Percentiles rank a stretch among this genome's conserved stretches.
These are phyloP conservation scores for Synergus umbraculus DNA, from an alignment of 2,888 invertebrate genomes.

Conservation along the genomic window DNA sequence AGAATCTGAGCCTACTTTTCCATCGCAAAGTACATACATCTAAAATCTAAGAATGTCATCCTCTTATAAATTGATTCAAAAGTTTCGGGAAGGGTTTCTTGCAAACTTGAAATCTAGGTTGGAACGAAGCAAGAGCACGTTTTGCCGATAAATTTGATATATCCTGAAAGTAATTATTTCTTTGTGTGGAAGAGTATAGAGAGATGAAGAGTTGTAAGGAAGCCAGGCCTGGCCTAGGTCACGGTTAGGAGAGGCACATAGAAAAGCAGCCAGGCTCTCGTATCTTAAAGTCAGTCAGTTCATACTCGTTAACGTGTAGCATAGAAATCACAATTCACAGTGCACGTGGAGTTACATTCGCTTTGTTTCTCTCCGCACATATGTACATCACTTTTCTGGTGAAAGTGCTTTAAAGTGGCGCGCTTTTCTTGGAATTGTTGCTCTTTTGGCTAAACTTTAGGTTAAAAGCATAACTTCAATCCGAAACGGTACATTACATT, in stretches of 20 bases:
- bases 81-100: neutral
- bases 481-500: neutral
- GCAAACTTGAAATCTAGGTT: neutral
- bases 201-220: conserved; percentile 18
- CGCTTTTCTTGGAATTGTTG: neutral
- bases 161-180: conserved; percentile 33
- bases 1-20: neutral
- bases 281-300: conserved; percentile 20
- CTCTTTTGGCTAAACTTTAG: neutral
- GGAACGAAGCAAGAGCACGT: neutral
- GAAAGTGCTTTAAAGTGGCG: neutral
- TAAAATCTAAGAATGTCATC: neutral
- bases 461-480: neutral
- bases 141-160: conserved; percentile 28
- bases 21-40: no score
- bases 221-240: conserved; percentile 24
- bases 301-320: conserved; percentile 37
- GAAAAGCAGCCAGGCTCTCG: neutral
- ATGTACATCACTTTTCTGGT: neutral
- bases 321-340: conserved; percentile 28
- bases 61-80: neutral
- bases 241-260: conserved; percentile 18
- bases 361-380: conserved; percentile 16
- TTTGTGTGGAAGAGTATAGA: neutral
- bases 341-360: conserved; percentile 12